phyloP scores from a whole-genome alignment of 2,888 invertebrate genomes.

The Suillia variegata region DNA sequence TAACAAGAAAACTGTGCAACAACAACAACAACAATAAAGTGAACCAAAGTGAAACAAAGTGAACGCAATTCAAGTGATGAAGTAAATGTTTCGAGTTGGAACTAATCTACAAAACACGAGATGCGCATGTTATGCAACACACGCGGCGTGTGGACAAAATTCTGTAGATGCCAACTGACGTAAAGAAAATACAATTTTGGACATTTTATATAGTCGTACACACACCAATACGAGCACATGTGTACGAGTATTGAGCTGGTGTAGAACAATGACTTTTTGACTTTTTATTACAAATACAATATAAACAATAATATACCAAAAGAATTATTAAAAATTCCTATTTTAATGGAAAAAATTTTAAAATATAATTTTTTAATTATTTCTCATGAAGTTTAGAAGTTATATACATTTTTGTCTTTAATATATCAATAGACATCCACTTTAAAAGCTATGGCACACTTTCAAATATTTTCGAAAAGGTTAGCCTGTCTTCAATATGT shows the following conservation, averaged over 20 bases:
- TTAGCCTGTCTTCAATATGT: too few species aligned
- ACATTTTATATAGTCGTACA: conserved; percentile 7
- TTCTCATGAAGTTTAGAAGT: too few species aligned
- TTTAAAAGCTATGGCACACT: too few species aligned
- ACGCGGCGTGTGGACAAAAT: neutral
- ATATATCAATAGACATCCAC: too few species aligned
- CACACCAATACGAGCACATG: conserved; percentile 17
- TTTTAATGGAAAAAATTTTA: too few species aligned
- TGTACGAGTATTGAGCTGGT: conserved; percentile 6
- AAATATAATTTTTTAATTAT: too few species aligned
- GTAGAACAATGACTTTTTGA: conserved; percentile 10
- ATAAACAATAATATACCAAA: too few species aligned
- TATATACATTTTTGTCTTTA: too few species aligned
- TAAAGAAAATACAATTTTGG: conserved; percentile 4
- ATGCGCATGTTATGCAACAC: conserved; percentile 21
- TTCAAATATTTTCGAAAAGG: too few species aligned
- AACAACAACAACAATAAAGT: too few species aligned
- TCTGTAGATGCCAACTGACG: neutral
- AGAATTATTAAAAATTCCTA: too few species aligned
- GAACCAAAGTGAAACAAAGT: neutral
- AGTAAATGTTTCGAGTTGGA: conserved; percentile 24
- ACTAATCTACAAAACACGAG: conserved; percentile 9
- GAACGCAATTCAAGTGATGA: conserved; percentile 2
- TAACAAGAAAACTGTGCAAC: conserved; percentile 16
- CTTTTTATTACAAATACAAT: too few species aligned